A percentile compares a stretch with the other conserved stretches of the same genome.
Evolutionary conservation across 1,140 invertebrate species (phyloP).

Genomic region (Propsilocerus akamusi): DNA sequence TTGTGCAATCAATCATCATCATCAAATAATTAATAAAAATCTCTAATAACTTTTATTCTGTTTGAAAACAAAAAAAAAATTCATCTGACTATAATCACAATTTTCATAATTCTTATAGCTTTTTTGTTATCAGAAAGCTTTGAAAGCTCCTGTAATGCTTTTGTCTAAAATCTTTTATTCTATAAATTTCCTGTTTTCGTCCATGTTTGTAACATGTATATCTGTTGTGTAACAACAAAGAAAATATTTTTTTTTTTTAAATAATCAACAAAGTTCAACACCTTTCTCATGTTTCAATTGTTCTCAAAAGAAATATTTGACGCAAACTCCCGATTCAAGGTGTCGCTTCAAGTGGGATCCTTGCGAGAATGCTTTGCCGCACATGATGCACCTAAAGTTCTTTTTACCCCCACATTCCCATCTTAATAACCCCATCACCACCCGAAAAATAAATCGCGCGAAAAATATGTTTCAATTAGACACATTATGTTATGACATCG

Average conservation of each 20-base stretch:
- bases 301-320: constrained; percentile 27
- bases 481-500: no score
- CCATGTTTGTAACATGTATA: neutral
- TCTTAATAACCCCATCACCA: constrained; percentile 10
- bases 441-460: neutral
- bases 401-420: constrained; percentile 29
- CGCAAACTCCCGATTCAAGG: constrained; percentile 26
- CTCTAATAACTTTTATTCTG: no score
- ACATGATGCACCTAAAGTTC: constrained; percentile 28
- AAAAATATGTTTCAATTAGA: no score
- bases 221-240: neutral
- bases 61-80: no score
- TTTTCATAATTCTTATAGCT: no score
- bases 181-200: neutral
- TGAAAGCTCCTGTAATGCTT: no score
- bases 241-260: neutral
- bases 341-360: constrained; percentile 26
- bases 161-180: no score
- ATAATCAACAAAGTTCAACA: neutral
- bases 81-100: no score
- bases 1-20: no score
- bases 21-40: no score
- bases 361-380: constrained; percentile 26
- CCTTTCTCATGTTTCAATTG: neutral
- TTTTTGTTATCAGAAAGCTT: no score